Conservation (phyloP, 2,888 invertebrate species). For the Isoperla grammatica region DNA sequence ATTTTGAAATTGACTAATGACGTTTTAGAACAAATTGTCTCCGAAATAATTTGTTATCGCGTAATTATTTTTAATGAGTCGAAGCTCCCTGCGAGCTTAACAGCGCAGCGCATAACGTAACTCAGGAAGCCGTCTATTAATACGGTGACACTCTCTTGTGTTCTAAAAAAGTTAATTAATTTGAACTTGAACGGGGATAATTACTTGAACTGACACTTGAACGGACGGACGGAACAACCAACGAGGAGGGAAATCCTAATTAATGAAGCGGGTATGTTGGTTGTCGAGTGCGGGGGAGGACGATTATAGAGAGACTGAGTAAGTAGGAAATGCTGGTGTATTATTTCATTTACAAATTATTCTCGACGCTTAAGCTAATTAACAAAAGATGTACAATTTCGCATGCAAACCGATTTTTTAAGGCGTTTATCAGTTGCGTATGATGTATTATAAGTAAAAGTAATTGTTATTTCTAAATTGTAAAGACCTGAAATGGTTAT, state of each 20-base stretch:
- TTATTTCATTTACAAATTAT: slow-evolving; percentile 13
- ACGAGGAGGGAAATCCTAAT: slow-evolving; percentile 17
- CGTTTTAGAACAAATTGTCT: no score
- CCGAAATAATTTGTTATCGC: no score
- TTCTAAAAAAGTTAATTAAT: slow-evolving; percentile 30
- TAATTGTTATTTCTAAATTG: no score
- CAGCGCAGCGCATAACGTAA: not conserved
- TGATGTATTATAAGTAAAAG: no score
- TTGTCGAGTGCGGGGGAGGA: not conserved
- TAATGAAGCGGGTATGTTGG: slow-evolving; percentile 8
- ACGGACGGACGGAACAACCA: no score
- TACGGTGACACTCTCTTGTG: not conserved
- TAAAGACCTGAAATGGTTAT: no score
- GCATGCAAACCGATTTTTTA: no score
- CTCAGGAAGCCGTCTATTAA: slow-evolving; percentile 17
- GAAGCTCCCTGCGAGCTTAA: no score
- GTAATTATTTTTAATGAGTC: no score
- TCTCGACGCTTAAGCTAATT: slow-evolving; percentile 12
- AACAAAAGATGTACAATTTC: not conserved
- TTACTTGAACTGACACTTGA: slow-evolving; percentile 18
- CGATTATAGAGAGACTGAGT: slow-evolving; percentile 1
- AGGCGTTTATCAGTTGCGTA: no score
- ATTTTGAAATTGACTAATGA: no score
- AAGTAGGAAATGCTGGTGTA: slow-evolving; percentile 15
- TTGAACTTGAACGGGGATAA: slow-evolving; percentile 28